Evolutionary conservation across 2,888 invertebrate species (phyloP), one percentile per base, ranked within the genome.

Genomic region (Poecilobothrus nobilitatus): DNA sequence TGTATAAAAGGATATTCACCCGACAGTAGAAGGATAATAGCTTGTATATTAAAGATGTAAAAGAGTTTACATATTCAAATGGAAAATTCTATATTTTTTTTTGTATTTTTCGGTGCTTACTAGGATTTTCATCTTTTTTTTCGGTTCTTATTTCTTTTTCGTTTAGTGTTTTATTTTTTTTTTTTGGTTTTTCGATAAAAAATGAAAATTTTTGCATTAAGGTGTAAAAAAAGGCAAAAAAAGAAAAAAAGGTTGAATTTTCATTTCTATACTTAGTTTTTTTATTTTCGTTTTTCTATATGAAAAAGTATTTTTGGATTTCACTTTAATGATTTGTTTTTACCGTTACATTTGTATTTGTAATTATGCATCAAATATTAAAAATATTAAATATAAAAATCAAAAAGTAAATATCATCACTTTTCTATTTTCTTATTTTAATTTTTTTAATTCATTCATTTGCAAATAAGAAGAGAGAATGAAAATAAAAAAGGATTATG

Each of bases 31-130:
- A 53, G 53, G 53, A 53, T 53, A 53, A 53, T 53, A 53, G 53
- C 53, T 9, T 53, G 53, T 53, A 53, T 53, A 53, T 53, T 53
- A 53, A 12, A 53, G 53, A 9, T 53, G 15, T 53, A 53, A 27
- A 53, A 53, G 53, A 53, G 53, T 53, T 53, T 53, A 53, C 53
- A 53, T 53, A 53, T 53, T 53, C 53, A 53, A 53, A 53, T 27
- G 5, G 5, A 27, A 27, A 27, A 27, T 27, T 27, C 27, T 27
- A 5, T 27, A 4, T 27, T 27, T 27, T 27, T 53, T 53, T 53
- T 53, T 53, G 53, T 27, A 4, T 27, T 53, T 53, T 53, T 53
- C 18, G 53, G 53, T 53, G 18, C 53, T 53, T 53, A 53, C 15
- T 53, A 53, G 18, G 18, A 53, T 53, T 9, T 53, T 53, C 18